Base-by-base conservation (phyloP, 2,888 invertebrate genomes). In the Orthonychiurus folsomi region DNA sequence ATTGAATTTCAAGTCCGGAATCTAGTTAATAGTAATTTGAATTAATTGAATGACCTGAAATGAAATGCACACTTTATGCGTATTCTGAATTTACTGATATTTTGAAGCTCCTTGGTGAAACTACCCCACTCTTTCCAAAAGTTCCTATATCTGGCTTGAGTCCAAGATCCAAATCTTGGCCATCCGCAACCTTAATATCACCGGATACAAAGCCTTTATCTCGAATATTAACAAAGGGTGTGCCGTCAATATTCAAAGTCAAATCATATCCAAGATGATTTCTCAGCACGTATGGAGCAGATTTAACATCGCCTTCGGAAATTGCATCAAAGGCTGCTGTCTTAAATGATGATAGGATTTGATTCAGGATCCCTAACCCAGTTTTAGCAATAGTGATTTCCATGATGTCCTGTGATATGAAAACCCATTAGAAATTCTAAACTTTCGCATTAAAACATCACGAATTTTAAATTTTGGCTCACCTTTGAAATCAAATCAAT, bases 181-280 rank as follows among this genome's bases (percentile, higher is more conserved):
- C 24, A n/a, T 52, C 52, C 5, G 52, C 5, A 20, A 52, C 9
- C 20, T 23, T 9, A 23, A 5, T 12, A n/a, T 52, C 52, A 12
- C 52, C 52, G 52, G 52, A 12, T 9, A n/a, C 52, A 9, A 9
- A 23, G 3, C 9, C 52, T 9, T 12, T 23, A 20, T 52, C 52
- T 20, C 9, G 21, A 23, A n/a, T 23, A 20, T 20, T 12, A 23
- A 52, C 9, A 20, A 52, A 52, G 3, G 52, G 21, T 5, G 52
- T 52, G n/a, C 20, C 52, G n/a, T 52, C 52, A 52, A n/a, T 52
- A 23, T 52, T 52, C 3, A 52, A 9, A 20, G n/a, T 52, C 52
- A 52, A 3, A 21, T 20, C 21, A 20, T 21, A 20, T 9, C 52
- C 52, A 52, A 52, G 3, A 12, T 5, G 20, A 52, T 52, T 52